phyloP scores from a whole-genome alignment of 2,888 invertebrate genomes.

The Nephrotoma flavescens region DNA sequence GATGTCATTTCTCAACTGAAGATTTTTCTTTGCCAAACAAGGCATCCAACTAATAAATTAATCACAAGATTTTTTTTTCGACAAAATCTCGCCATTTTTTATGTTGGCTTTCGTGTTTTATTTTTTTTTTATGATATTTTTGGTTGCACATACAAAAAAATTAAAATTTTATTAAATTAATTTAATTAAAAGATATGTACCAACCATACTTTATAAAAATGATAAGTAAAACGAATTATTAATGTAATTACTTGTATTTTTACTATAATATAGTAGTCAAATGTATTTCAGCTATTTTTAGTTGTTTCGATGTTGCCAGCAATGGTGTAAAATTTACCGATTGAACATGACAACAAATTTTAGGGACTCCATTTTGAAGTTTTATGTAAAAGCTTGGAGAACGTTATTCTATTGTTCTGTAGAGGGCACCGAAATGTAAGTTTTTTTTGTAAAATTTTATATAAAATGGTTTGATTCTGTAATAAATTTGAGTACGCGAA shows the following conservation, averaged over 20 bases:
- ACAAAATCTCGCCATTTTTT: slow-evolving; percentile 1
- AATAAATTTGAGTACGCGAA: no score
- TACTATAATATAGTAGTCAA: neutral
- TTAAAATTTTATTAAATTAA: neutral
- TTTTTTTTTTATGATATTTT: neutral
- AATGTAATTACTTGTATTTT: neutral
- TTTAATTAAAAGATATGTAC: neutral
- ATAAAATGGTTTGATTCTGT: no score
- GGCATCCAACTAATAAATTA: slow-evolving; percentile 3
- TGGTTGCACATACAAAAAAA: neutral
- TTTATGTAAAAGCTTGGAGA: neutral
- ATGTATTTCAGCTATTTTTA: neutral
- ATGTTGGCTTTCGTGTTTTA: neutral
- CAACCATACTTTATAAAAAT: neutral
- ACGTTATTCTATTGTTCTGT: neutral
- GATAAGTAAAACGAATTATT: neutral
- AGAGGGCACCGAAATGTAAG: neutral
- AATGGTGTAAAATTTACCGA: neutral
- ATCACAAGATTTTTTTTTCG: neutral
- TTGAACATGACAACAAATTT: neutral
- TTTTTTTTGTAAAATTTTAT: no score
- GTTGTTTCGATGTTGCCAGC: slow-evolving; percentile 5
- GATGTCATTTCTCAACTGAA: neutral
- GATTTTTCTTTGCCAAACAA: neutral
- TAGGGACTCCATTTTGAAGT: neutral